phyloP scores from a whole-genome alignment of 1,140 invertebrate species.

The Calephelis nemesis region DNA sequence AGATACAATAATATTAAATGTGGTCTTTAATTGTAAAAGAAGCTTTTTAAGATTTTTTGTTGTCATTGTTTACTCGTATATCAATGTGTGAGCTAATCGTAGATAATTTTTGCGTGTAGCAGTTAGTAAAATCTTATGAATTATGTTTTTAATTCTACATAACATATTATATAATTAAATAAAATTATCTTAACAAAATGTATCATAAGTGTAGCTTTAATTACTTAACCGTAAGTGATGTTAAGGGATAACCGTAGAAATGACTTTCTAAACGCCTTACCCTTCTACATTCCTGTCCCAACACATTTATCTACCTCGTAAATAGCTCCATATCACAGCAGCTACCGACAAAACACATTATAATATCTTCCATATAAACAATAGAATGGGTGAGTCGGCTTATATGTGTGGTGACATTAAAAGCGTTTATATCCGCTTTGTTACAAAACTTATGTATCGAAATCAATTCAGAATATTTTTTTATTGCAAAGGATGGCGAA shows the following conservation, averaged over 20 bases:
- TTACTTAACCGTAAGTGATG: conserved; percentile 24
- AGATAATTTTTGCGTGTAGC: no score
- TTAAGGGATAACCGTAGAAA: conserved; percentile 29
- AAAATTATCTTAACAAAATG: background rate
- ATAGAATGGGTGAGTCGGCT: conserved; percentile 65
- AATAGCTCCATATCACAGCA: conserved; percentile 58
- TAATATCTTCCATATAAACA: conserved; percentile 71
- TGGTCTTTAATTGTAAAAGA: no score
- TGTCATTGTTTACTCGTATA: no score
- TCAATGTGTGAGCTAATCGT: no score
- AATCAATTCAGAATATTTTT: no score
- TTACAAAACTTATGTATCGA: no score
- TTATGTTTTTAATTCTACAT: no score
- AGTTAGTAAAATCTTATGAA: no score
- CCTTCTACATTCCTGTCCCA: conserved; percentile 38
- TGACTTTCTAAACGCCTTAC: conserved; percentile 31
- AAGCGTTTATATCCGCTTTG: conserved; percentile 28
- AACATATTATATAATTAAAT: no score
- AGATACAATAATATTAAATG: no score
- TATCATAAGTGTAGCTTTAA: conserved; percentile 1
- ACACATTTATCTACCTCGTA: conserved; percentile 60
- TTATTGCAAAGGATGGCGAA: no score
- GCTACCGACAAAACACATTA: conserved; percentile 74
- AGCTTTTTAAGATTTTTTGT: no score
- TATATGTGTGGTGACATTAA: conserved; percentile 34